These are phyloP conservation scores for Gryon sp. DNA, from an alignment of 1,140 invertebrate genomes.

Conservation along the genomic window DNA sequence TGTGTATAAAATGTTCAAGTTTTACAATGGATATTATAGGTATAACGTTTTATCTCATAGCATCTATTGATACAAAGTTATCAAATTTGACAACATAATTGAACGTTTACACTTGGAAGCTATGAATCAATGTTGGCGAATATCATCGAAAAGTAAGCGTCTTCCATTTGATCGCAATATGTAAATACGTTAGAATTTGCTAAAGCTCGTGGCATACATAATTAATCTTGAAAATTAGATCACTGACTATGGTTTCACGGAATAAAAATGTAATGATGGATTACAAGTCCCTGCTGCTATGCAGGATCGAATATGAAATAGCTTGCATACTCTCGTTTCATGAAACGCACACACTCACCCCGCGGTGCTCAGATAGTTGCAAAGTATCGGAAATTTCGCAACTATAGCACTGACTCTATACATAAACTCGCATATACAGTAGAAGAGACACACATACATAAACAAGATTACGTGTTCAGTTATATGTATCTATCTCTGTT, in stretches of 20 bases:
- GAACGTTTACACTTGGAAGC: not conserved
- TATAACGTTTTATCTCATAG: too few species aligned
- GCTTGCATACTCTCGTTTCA: constrained; percentile 38
- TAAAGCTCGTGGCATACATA: constrained; percentile 22
- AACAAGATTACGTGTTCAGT: constrained; percentile 14
- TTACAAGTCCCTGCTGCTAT: constrained; percentile 45
- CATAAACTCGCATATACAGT: constrained; percentile 24
- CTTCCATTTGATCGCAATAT: constrained; percentile 9
- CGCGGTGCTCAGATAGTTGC: constrained; percentile 32
- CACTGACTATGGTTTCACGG: constrained; percentile 18
- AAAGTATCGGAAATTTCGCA: constrained; percentile 52
- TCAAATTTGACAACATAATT: constrained; percentile 9
- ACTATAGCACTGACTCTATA: constrained; percentile 29
- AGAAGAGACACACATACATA: constrained; percentile 27
- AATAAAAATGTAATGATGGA: constrained; percentile 53
- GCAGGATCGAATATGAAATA: constrained; percentile 54
- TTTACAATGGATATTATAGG: too few species aligned
- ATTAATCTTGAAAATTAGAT: constrained; percentile 57
- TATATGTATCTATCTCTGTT: constrained; percentile 15
- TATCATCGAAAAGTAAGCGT: constrained; percentile 19
- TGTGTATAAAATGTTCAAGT: too few species aligned
- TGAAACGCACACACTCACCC: not conserved
- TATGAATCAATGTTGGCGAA: not conserved
- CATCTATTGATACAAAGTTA: too few species aligned
- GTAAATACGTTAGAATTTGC: constrained; percentile 30